Evolutionary conservation across 1,140 invertebrate species (phyloP).

Genomic region (Drosophila virilis): DNA sequence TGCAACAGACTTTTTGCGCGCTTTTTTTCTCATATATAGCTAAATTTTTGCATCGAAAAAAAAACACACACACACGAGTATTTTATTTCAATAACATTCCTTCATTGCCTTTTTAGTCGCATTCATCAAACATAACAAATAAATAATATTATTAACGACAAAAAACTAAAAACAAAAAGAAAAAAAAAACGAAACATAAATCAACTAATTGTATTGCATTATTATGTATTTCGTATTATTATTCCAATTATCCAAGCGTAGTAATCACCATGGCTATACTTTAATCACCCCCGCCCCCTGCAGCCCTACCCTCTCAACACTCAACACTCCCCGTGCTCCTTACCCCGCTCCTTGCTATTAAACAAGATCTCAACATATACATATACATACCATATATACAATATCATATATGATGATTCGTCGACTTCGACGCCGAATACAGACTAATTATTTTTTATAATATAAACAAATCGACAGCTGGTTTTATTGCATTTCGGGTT

Average conservation of each 20-base stretch:
- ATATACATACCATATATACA: conserved; percentile 57
- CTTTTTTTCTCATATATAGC: conserved; percentile 41
- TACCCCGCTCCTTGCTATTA: conserved; percentile 4
- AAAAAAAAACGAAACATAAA: conserved; percentile 9
- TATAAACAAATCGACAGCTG: conserved; percentile 81
- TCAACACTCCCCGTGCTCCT: not conserved
- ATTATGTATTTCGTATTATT: conserved; percentile 80
- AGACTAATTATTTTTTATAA: conserved; percentile 82
- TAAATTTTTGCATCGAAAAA: conserved; percentile 52
- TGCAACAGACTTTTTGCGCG: conserved; percentile 37
- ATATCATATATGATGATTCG: conserved; percentile 69
- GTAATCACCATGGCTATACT: conserved; percentile 73
- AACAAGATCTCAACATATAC: conserved; percentile 25
- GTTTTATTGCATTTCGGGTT: conserved; percentile 62
- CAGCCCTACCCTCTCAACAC: not conserved
- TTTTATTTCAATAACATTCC: conserved; percentile 60
- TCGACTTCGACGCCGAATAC: conserved; percentile 78
- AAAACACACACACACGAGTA: not conserved
- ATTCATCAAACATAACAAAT: conserved; percentile 62
- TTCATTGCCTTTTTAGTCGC: conserved; percentile 76
- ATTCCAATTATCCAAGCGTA: conserved; percentile 80
- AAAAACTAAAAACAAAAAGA: conserved; percentile 18
- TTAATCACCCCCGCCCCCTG: conserved; percentile 56
- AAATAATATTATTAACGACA: conserved; percentile 56
- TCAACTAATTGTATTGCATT: conserved; percentile 76